Conservation (phyloP, 2,888 invertebrate genomes). For the Caenorhabditis sp. region DNA sequence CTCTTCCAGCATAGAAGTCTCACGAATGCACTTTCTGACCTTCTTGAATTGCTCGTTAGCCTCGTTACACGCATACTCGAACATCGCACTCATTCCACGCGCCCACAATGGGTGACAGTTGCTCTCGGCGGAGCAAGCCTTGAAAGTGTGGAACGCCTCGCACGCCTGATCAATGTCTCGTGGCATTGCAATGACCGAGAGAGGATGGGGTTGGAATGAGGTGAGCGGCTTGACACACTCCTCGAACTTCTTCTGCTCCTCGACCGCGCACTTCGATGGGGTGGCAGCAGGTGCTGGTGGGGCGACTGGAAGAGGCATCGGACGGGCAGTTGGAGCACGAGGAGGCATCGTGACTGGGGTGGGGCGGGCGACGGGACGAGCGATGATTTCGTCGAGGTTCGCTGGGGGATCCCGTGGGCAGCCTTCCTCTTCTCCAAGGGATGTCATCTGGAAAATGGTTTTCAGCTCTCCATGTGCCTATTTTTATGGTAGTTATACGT, state of each 20-base stretch:
- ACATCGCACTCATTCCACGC: constrained; percentile 82
- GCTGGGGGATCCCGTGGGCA: constrained; percentile 77
- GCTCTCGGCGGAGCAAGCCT: constrained; percentile 69
- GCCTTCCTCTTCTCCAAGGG: constrained; percentile 80
- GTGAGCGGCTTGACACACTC: constrained; percentile 81
- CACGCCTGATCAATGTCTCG: constrained; percentile 81
- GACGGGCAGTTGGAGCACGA: constrained; percentile 61
- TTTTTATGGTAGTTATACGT: too few species aligned
- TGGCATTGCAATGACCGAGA: constrained; percentile 81
- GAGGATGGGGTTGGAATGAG: constrained; percentile 81
- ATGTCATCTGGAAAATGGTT: constrained; percentile 75
- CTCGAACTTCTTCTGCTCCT: constrained; percentile 78
- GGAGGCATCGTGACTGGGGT: constrained; percentile 69
- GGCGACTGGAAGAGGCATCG: constrained; percentile 66
- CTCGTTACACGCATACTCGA: constrained; percentile 80
- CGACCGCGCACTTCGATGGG: constrained; percentile 70
- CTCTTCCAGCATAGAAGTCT: constrained; percentile 60
- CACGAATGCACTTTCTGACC: constrained; percentile 68
- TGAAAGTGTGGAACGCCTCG: constrained; percentile 77
- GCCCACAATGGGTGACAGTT: constrained; percentile 81
- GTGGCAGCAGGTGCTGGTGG: constrained; percentile 52
- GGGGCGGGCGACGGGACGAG: constrained; percentile 74
- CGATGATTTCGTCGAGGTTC: constrained; percentile 79
- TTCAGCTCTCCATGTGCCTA: too few species aligned
- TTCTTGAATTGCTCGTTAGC: constrained; percentile 76